Percentiles rank a stretch among this genome's conserved stretches.
phyloP scores from a whole-genome alignment of 2,888 invertebrate species.

The Trachelus troglodyta region DNA sequence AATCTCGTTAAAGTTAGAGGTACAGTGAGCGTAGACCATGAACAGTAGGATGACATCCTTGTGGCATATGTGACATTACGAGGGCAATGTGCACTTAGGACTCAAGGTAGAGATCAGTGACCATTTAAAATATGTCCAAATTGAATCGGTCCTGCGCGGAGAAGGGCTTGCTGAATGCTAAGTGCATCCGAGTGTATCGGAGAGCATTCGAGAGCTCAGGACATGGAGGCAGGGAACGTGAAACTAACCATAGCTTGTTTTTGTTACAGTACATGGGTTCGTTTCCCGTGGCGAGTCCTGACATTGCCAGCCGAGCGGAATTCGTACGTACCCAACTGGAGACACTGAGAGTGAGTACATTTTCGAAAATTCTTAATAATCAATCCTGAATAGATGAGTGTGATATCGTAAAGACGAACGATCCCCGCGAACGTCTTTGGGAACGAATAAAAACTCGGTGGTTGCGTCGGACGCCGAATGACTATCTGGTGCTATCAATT shows the following conservation, averaged over 20 bases:
- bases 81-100: not conserved
- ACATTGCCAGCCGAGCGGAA: conserved; percentile 74
- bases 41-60: not conserved
- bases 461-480: not conserved
- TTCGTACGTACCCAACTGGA: conserved; percentile 74
- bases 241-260: conserved; percentile 30
- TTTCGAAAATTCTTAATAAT: conserved; percentile 9
- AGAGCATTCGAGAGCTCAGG: not conserved
- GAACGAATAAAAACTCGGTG: not conserved
- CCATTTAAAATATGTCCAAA: conserved; percentile 14
- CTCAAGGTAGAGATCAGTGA: conserved; percentile 2
- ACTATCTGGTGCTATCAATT: not conserved
- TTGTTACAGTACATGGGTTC: conserved; percentile 81
- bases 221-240: not conserved
- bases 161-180: not conserved
- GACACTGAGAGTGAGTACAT: conserved; percentile 71
- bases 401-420: not conserved
- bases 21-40: not conserved
- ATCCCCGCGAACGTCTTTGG: not conserved
- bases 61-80: not conserved
- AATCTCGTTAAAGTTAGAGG: not conserved
- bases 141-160: conserved; percentile 6
- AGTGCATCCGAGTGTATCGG: not conserved
- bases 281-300: conserved; percentile 79
- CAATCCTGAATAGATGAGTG: not conserved